phyloP scores from a whole-genome alignment of 2,113 vertebrate genomes.

The Halcyon senegalensis region DNA sequence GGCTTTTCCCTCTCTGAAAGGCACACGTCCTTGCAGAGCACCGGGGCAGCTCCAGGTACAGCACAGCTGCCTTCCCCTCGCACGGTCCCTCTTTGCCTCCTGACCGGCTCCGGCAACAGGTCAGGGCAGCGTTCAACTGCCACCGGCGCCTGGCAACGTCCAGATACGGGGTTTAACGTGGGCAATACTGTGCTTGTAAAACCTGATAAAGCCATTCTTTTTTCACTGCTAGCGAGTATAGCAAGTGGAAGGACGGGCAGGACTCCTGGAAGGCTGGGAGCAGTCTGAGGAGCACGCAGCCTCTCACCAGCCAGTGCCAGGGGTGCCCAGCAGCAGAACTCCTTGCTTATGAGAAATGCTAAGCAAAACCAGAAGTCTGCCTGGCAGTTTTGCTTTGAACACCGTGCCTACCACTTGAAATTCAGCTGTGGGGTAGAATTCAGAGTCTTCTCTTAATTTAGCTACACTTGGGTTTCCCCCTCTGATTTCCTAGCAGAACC shows the following conservation, averaged over 20 bases:
- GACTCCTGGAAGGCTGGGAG: background rate
- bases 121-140: background rate
- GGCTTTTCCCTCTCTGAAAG: background rate
- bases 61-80: background rate
- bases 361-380: background rate
- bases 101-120: accelerated
- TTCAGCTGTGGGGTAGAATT: background rate
- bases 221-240: background rate
- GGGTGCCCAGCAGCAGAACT: background rate
- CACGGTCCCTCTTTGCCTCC: background rate
- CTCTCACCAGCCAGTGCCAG: accelerated
- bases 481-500: background rate
- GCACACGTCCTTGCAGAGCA: accelerated
- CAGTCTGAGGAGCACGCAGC: background rate
- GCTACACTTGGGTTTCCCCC: background rate
- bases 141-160: background rate
- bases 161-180: background rate
- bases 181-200: background rate
- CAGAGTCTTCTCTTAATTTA: background rate
- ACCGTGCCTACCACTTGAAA: background rate
- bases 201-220: background rate
- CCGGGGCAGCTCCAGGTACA: background rate
- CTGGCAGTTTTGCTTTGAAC: background rate
- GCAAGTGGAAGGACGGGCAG: background rate
- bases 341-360: background rate